Base-by-base conservation (phyloP, 2,113 vertebrate species). In the Brachyhypopomus occidentalis region DNA sequence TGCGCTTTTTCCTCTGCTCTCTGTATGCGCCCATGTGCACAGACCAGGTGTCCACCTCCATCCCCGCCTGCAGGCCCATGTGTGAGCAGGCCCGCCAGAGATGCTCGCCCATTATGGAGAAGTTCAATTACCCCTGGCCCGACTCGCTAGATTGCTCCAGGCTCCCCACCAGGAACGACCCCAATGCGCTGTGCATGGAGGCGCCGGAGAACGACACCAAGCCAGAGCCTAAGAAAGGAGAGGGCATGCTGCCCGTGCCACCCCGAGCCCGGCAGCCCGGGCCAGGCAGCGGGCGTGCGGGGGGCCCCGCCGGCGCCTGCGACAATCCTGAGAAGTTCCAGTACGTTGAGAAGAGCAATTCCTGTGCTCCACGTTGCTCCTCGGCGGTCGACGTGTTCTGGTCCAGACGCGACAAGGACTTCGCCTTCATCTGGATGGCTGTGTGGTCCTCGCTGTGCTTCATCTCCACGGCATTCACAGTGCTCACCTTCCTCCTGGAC, bases 11-110 rank as follows among this genome's bases (percentile, higher is more conserved):
- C 91, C 97, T 99, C 76, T 99, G 97, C 94, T 99, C 98, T 5
- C 96, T 99, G 52, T 99, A 96, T 62, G 97, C 96, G 4, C 98
- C 98, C 84, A 98, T 99, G 98, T 99, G 98, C 94, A 97, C 97
- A 0, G 95, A 98, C 90, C 96, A 99, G 90, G 97, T 99, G 89
- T 98, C 97, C 20, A 93, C 96, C 90, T 96, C 96, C 92, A 99
- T 99, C 91, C 98, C 95, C 0, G 98, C 98, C 86, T 99, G 98
- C 93, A 93, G 96, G 82, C 97, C 97, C 90, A 99, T 99, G 98
- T 99, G 98, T n/a, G 97, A 99, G 89, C 95, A 97, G 89, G 97
- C 97, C 52, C 91, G 97, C 72, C 95, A 94, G 88, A 94, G 93
- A 85, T 99, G 98, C 76, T 96, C 96, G 2, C 97, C 98, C 90